Percentiles rank a stretch among this genome's conserved stretches.
Evolutionary conservation across 2,888 invertebrate genomes (phyloP).

Genomic region (Dryococelus australis): DNA sequence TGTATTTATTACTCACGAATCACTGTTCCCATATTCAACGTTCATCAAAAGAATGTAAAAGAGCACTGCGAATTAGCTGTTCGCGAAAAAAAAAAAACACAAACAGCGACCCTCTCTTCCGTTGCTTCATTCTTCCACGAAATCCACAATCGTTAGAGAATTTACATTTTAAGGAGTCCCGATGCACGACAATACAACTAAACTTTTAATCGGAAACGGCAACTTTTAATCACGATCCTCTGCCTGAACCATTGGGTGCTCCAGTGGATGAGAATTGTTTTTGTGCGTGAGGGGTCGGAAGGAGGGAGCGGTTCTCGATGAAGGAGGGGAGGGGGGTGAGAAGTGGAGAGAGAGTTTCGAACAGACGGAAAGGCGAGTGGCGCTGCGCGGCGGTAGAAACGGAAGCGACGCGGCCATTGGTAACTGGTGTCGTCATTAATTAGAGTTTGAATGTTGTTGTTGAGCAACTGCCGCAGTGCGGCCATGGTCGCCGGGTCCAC

Average conservation of each 20-base stretch:
- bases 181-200: neutral
- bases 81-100: no score
- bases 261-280: neutral
- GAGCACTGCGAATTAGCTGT: no score
- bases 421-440: neutral
- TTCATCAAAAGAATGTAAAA: no score
- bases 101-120: no score
- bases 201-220: conserved; percentile 3
- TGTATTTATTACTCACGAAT: no score
- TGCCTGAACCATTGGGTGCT: neutral
- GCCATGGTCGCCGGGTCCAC: neutral
- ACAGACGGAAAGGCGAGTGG: neutral
- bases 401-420: neutral
- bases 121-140: no score
- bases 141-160: no score
- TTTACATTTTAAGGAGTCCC: neutral
- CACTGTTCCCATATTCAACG: no score
- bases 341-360: neutral
- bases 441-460: neutral
- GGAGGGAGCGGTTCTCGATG: neutral
- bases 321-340: neutral
- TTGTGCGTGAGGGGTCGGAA: neutral
- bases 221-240: neutral
- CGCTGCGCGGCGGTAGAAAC: neutral
- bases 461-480: neutral